Evolutionary conservation across 2,113 vertebrate genomes (phyloP), one percentile per base, ranked within the genome.

Genomic region (Cygnus buccinator): DNA sequence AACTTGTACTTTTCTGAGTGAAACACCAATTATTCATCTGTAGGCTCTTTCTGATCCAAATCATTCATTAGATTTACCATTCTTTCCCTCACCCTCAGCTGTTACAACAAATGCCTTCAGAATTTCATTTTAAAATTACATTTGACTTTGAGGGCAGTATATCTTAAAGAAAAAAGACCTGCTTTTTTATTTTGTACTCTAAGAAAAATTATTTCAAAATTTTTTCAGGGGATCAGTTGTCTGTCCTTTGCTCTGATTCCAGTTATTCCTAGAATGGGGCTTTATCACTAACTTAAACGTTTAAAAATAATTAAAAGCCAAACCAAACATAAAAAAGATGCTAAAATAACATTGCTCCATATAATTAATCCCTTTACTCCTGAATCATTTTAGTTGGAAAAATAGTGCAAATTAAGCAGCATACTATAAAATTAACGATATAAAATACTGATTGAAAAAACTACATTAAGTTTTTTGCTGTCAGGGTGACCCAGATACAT

Each of bases 401-500:
- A 90, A 58, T 13, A 35, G 11, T 11, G 25, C 23, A 44, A 84
- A 89, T 44, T n/a, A 93, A 92, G 76, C 57, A 84, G 61, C 44
- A 68, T 20, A 58, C 39, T 82, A 54, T 68, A 68, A 78, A 93
- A 88, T 29, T 61, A 68, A 82, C 26, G 43, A 43, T 54, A 73
- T 6, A 14, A 89, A 96, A 72, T 19, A 73, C 43, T 62, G 62
- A 78, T 65, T 0, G 9, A 43, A 77, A 78, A 70, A 76, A 85
- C 39, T 11, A 15, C 37, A 71, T 68, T 78, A 84, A 4, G 6
- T 22, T 35, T 89, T 84, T 61, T 78, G 61, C 88, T 92, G 72
- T 75, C 43, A 86, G 83, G 78, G 35, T 84, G 92, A 96, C 93
- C 86, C 88, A 95, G 77, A 95, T 90, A 87, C 65, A 79, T 88